phyloP scores from a whole-genome alignment of 1,140 invertebrate species.

The Lineus longissimus region DNA sequence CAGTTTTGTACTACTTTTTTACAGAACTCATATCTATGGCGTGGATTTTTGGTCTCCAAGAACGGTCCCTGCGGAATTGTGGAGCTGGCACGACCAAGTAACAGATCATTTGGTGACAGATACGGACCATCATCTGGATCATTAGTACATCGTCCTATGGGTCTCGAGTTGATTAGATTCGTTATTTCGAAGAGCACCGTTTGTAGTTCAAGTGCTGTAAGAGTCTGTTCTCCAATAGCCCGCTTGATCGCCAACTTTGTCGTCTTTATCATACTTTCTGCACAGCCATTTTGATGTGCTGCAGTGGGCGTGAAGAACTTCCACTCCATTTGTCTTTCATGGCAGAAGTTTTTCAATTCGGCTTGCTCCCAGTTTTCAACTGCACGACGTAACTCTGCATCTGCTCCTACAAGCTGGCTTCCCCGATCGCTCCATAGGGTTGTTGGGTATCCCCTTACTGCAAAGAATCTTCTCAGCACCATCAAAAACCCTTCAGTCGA shows the following conservation, averaged over 20 bases:
- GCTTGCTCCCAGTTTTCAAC: too few species aligned
- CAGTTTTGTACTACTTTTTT: background rate
- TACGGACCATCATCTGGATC: too few species aligned
- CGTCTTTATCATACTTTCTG: too few species aligned
- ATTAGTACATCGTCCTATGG: background rate
- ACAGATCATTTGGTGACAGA: background rate
- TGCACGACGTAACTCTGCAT: too few species aligned
- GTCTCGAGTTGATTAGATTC: background rate
- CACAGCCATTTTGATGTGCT: constrained; percentile 1
- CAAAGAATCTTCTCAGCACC: too few species aligned
- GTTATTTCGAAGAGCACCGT: background rate
- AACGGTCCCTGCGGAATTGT: background rate
- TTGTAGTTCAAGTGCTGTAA: background rate
- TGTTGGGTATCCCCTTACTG: too few species aligned
- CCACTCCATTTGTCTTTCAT: background rate
- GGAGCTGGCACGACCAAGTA: background rate
- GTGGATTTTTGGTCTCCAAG: background rate
- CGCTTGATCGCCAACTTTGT: background rate
- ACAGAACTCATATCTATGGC: background rate
- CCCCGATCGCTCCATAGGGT: too few species aligned
- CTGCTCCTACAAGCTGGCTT: too few species aligned
- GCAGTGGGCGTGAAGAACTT: background rate
- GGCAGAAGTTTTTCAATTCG: too few species aligned
- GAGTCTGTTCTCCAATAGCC: background rate
- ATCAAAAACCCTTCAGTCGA: too few species aligned